Percentiles rank a stretch among this genome's conserved stretches.
Evolutionary conservation across 2,797 vertebrate genomes (phyloP).

Genomic region (Pseudochirops corinnae): DNA sequence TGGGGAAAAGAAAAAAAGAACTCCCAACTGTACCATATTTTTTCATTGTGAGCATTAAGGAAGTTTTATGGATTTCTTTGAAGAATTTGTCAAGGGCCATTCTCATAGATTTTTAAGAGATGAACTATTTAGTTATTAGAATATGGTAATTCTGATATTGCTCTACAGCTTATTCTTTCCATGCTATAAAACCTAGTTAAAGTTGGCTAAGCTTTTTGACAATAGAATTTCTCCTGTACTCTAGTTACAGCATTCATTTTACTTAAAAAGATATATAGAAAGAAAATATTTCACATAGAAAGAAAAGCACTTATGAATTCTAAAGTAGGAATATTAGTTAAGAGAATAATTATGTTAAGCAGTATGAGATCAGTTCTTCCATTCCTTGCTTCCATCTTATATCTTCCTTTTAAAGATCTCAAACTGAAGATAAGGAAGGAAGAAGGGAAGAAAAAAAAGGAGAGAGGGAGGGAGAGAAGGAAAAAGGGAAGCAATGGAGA

Average conservation of each 20-base stretch:
- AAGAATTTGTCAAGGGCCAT: background rate
- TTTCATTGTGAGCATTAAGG: background rate
- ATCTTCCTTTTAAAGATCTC: background rate
- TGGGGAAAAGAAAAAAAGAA: background rate
- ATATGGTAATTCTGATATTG: background rate
- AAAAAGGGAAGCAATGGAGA: too few species aligned
- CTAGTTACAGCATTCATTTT: background rate
- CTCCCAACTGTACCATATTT: constrained; percentile 7
- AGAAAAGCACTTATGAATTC: background rate
- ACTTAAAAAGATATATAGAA: constrained; percentile 25
- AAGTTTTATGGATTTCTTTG: background rate
- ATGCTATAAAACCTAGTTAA: background rate
- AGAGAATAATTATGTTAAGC: constrained; percentile 10
- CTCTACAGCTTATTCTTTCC: background rate
- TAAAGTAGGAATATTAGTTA: background rate
- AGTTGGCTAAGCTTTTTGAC: constrained; percentile 19
- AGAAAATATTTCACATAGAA: constrained; percentile 24
- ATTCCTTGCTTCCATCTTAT: background rate
- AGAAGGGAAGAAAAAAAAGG: too few species aligned
- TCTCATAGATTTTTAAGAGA: background rate
- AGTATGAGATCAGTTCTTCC: background rate
- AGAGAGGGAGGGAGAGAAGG: too few species aligned
- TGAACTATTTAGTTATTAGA: background rate
- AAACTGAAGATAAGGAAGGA: background rate
- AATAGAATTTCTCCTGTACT: background rate